A percentile compares a stretch with the other conserved stretches of the same genome.
phyloP scores from a whole-genome alignment of 2,888 invertebrate genomes.

The Caenorhabditis sp. region DNA sequence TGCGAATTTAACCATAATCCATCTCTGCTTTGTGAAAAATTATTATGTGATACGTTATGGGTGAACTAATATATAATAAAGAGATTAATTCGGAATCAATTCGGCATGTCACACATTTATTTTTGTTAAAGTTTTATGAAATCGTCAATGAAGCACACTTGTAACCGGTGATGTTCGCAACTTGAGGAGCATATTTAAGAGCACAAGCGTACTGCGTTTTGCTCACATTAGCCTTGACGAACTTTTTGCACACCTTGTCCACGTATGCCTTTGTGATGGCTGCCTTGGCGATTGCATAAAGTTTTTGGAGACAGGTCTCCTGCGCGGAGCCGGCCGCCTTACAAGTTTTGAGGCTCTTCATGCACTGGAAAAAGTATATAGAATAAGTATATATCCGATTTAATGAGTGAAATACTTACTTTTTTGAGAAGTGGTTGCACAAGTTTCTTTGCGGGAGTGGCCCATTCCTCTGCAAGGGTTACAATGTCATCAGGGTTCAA shows the following conservation, averaged over 20 bases:
- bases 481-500: constrained; percentile 45
- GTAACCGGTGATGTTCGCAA: constrained; percentile 28
- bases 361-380: constrained; percentile 22
- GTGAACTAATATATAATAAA: neutral
- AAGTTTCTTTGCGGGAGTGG: constrained; percentile 25
- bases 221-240: constrained; percentile 42
- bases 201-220: constrained; percentile 41
- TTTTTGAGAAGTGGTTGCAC: constrained; percentile 37
- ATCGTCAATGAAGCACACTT: constrained; percentile 44
- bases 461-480: constrained; percentile 24
- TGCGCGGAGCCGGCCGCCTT: constrained; percentile 43
- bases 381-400: no score
- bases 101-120: no score
- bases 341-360: constrained; percentile 42
- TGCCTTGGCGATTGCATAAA: constrained; percentile 43
- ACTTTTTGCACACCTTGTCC: constrained; percentile 45
- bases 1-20: no score
- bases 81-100: no score
- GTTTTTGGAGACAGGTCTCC: constrained; percentile 49
- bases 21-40: neutral
- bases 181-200: constrained; percentile 41
- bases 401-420: neutral
- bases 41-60: constrained; percentile 31
- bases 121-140: no score
- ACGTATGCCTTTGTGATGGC: constrained; percentile 48